Percentiles rank a stretch among this genome's conserved stretches.
Conservation (phyloP, 2,888 invertebrate genomes). For the Drosophila limbata region DNA sequence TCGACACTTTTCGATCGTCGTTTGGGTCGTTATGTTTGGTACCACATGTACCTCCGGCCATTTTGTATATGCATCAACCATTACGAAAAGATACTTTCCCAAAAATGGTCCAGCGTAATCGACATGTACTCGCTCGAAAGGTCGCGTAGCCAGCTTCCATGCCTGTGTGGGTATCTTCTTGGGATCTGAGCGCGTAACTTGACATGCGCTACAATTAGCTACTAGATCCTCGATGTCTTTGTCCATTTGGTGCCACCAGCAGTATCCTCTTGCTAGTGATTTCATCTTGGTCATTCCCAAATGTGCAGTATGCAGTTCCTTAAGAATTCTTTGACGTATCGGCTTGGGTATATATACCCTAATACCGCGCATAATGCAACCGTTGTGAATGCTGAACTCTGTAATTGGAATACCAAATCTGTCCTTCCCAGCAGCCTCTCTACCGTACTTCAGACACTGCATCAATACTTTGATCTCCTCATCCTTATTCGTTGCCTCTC, state of each 20-base stretch:
- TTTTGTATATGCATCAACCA: background rate
- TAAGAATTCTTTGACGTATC: too few species aligned
- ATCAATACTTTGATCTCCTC: background rate
- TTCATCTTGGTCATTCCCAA: too few species aligned
- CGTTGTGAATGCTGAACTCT: background rate
- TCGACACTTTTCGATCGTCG: background rate
- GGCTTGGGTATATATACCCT: background rate
- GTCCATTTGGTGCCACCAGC: background rate
- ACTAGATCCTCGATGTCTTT: too few species aligned
- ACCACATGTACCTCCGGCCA: background rate
- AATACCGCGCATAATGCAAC: background rate
- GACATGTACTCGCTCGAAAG: background rate
- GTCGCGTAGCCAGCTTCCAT: background rate
- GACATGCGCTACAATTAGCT: too few species aligned
- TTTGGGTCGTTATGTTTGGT: background rate
- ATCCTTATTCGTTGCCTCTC: background rate
- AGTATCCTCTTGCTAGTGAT: background rate
- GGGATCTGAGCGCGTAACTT: too few species aligned
- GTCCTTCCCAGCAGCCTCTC: background rate
- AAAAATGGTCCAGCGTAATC: background rate
- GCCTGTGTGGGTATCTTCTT: background rate
- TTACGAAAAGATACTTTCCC: slow-evolving; percentile 1
- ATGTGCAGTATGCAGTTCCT: too few species aligned
- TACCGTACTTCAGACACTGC: background rate
- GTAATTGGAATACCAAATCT: background rate